Percentiles rank a stretch among this genome's conserved stretches.
phyloP scores from a whole-genome alignment of 2,113 vertebrate species.

The Clarias batrachus region DNA sequence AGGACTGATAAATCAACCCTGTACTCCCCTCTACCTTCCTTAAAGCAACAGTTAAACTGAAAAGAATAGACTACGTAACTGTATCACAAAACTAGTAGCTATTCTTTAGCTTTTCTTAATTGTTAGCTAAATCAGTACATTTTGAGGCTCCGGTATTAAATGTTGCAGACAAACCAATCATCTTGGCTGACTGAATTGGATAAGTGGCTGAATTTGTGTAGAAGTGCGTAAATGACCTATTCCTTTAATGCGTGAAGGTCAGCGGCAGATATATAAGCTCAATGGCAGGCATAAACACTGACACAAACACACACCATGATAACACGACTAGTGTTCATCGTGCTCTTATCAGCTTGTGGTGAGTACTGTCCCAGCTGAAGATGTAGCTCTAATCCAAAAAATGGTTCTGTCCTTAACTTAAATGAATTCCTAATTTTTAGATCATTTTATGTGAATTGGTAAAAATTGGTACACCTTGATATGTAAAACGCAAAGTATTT shows the following conservation, averaged over 20 bases:
- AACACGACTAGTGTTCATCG: conserved; percentile 45
- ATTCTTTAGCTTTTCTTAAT: no score
- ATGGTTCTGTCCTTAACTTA: background rate
- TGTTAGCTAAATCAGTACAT: background rate
- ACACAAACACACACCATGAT: conserved; percentile 52
- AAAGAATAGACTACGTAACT: background rate
- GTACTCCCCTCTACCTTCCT: background rate
- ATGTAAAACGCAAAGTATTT: background rate
- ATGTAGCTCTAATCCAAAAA: background rate
- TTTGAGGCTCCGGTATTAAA: background rate
- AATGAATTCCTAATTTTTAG: background rate
- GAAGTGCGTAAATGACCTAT: background rate
- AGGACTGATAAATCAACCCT: conserved; percentile 1
- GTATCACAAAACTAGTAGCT: background rate
- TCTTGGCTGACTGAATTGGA: background rate
- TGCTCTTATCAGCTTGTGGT: conserved; percentile 62
- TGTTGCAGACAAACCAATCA: no score
- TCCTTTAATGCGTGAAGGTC: background rate
- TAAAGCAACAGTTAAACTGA: background rate
- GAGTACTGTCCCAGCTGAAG: conserved; percentile 46
- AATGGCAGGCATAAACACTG: background rate
- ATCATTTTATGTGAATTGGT: background rate
- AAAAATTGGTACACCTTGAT: background rate
- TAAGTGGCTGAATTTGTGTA: background rate
- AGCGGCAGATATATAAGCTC: conserved; percentile 10